Base-by-base conservation (phyloP, 2,888 invertebrate genomes). In the Drosophila birchii region DNA sequence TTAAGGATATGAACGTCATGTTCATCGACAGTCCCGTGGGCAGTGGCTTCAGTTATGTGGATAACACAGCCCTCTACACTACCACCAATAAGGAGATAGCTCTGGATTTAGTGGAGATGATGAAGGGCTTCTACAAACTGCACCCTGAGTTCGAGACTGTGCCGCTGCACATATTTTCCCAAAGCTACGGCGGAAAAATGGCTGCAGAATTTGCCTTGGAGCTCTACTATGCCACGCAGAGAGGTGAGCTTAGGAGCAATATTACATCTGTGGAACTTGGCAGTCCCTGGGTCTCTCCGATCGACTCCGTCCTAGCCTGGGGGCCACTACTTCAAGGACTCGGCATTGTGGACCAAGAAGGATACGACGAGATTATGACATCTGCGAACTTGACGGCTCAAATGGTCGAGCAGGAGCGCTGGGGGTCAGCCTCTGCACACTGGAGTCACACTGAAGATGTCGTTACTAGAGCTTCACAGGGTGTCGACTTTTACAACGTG, bases 101-200 rank as follows among this genome's bases (percentile, higher is more conserved):
- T 0, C 78, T 92, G n/a, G 98, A 98, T 92, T 94, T 98, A 76
- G 94, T 98, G 1, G 93, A 94, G 56, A 93, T 97, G 39, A 94
- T 97, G 92, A 94, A 94, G 86, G 94, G 93, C 8, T 96, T 98
- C 91, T 95, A 96, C 78, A 84, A 93, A 20, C 90, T 93, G 12
- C 93, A 96, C 87, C 94, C 96, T 0, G 94, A 95, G 81, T 97
- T 97, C 88, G 94, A 94, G 91, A 93, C 92, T 9, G 94, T 96
- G 0, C 96, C 97, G 0, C 93, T 97, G 45, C 98, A 97, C 90
- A 96, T 98, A 67, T 96, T 97, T 86, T 96, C 96, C 26, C 97
- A 98, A 92, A 97, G 97, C 0, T 98, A 98, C 91, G 98, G 98
- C 18, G 98, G 98, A 1, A 98, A 98, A 93, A 97, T 97, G 97